A percentile compares a stretch with the other conserved stretches of the same genome.
These are phyloP conservation scores for Chydorus sphaericus DNA, from an alignment of 2,888 invertebrate genomes.

Conservation along the genomic window DNA sequence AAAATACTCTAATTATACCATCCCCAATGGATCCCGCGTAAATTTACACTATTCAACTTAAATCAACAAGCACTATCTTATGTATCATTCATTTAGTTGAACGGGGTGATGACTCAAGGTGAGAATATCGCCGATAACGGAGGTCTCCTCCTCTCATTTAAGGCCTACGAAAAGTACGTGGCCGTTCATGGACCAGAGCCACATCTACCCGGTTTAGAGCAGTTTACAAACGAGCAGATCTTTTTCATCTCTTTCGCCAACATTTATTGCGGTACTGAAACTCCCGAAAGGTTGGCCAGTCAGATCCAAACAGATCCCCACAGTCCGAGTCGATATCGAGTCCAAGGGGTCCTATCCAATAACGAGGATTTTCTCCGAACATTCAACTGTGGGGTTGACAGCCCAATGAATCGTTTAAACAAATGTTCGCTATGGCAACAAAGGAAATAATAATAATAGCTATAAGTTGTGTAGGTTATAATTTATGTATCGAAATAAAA, in stretches of 20 bases:
- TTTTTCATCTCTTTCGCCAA: slow-evolving; percentile 75
- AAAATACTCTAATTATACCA: slow-evolving; percentile 72
- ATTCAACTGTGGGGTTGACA: slow-evolving; percentile 43
- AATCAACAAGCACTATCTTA: too few relatives aligned
- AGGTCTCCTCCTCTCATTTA: too few relatives aligned
- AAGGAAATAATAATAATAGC: too few relatives aligned
- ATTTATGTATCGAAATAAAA: too few relatives aligned
- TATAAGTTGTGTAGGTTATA: too few relatives aligned
- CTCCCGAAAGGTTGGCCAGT: slow-evolving; percentile 52
- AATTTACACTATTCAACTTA: too few relatives aligned
- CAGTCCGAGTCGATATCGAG: slow-evolving; percentile 39
- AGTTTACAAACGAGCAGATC: slow-evolving; percentile 48
- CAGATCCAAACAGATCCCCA: slow-evolving; percentile 58
- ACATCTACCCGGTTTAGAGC: too few relatives aligned
- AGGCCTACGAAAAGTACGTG: too few relatives aligned
- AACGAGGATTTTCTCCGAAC: slow-evolving; percentile 42
- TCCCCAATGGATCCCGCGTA: slow-evolving; percentile 19
- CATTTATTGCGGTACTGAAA: slow-evolving; percentile 72
- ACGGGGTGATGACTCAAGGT: too few relatives aligned
- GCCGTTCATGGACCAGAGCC: too few relatives aligned
- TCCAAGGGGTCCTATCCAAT: slow-evolving; percentile 46
- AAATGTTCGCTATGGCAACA: slow-evolving; percentile 49
- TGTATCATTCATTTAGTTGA: too few relatives aligned
- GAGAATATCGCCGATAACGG: too few relatives aligned
- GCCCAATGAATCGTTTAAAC: slow-evolving; percentile 44